These are phyloP conservation scores for Acanthococcus lagerstroemiae DNA, from an alignment of 2,888 invertebrate species.

Conservation along the genomic window DNA sequence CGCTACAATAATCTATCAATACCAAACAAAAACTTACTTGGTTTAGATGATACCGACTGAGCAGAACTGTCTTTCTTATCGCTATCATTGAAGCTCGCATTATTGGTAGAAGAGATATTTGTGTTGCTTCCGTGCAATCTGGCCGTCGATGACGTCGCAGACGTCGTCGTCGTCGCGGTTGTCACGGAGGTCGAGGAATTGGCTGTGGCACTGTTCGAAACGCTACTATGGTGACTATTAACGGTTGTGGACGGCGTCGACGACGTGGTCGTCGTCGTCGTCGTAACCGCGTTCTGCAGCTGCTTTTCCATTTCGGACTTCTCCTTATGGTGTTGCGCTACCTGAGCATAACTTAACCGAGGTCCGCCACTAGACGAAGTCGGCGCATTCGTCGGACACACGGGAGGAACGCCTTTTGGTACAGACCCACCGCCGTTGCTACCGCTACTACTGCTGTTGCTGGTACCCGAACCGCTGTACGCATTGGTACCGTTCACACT, in stretches of 20 bases:
- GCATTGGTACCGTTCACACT: slow-evolving; percentile 1
- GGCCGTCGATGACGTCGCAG: not conserved
- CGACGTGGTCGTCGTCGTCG: slow-evolving; percentile 41
- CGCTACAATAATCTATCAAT: not conserved
- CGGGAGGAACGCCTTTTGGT: slow-evolving; percentile 27
- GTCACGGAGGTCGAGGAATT: not conserved
- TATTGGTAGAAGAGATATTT: slow-evolving; percentile 11
- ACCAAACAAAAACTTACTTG: slow-evolving; percentile 5
- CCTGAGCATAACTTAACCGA: slow-evolving; percentile 55
- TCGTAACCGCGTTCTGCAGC: slow-evolving; percentile 40
- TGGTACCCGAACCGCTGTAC: not conserved
- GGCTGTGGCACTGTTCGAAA: slow-evolving; percentile 19
- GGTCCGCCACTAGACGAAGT: slow-evolving; percentile 28
- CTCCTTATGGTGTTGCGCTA: slow-evolving; percentile 54
- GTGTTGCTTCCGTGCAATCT: not conserved
- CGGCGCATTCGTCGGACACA: slow-evolving; percentile 6
- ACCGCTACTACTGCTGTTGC: slow-evolving; percentile 1
- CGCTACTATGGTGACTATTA: slow-evolving; percentile 14
- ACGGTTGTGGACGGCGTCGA: slow-evolving; percentile 37
- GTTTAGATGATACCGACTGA: slow-evolving; percentile 10
- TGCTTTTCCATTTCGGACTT: slow-evolving; percentile 37
- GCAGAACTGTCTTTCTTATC: slow-evolving; percentile 8
- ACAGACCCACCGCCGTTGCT: not conserved
- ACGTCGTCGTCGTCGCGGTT: not conserved
- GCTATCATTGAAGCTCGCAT: slow-evolving; percentile 20